Evolutionary conservation across 2,797 vertebrate genomes (phyloP).

Genomic region (Thaleichthys pacificus): DNA sequence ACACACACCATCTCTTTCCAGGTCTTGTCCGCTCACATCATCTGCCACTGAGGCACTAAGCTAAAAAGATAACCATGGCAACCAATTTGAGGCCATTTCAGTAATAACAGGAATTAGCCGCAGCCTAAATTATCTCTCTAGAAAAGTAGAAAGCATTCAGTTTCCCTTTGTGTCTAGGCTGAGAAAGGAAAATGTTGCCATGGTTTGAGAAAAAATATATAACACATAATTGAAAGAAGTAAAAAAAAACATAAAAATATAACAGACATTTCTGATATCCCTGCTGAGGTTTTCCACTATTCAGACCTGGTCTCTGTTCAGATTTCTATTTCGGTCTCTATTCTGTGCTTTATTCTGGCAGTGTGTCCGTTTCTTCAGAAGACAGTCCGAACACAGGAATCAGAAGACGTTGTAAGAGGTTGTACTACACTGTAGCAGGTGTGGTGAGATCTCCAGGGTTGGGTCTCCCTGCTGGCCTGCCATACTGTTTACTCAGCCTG

Average conservation of each 20-base stretch:
- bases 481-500: constrained; percentile 44
- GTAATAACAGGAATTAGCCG: constrained; percentile 75
- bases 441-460: not conserved
- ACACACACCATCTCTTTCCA: constrained; percentile 49
- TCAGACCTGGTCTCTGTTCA: too few relatives aligned
- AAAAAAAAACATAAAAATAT: not conserved
- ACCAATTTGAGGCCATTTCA: constrained; percentile 81
- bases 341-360: too few relatives aligned
- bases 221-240: not conserved
- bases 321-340: too few relatives aligned
- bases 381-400: too few relatives aligned
- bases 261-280: too few relatives aligned
- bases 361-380: too few relatives aligned
- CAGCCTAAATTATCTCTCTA: constrained; percentile 64
- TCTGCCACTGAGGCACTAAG: constrained; percentile 64
- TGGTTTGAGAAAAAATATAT: not conserved
- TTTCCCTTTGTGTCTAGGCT: constrained; percentile 37
- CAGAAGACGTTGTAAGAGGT: too few relatives aligned
- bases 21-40: constrained; percentile 65
- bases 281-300: too few relatives aligned
- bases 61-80: constrained; percentile 80
- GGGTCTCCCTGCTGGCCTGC: not conserved
- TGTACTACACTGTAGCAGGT: too few relatives aligned
- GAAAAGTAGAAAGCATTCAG: constrained; percentile 55
- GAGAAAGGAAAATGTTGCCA: not conserved